These are phyloP conservation scores for Clusia tigrina DNA, from an alignment of 2,888 invertebrate genomes.

Conservation along the genomic window DNA sequence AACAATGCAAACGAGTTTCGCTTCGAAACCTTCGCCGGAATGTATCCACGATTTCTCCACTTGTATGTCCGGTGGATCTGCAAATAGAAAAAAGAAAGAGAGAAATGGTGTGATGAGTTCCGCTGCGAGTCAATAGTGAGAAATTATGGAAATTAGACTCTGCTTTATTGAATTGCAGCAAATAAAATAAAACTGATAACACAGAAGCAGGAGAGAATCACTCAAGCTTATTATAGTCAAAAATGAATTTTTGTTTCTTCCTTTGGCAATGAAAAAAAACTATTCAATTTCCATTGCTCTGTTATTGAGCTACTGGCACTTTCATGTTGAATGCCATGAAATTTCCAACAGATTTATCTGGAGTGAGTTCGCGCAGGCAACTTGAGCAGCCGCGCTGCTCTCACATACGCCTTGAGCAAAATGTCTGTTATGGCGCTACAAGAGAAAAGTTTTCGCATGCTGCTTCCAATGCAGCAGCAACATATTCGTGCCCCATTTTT, in stretches of 20 bases:
- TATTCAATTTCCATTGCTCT: slow-evolving; percentile 2
- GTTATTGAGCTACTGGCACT: slow-evolving; percentile 1
- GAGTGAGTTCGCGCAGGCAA: no score
- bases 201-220: slow-evolving; percentile 12
- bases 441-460: no score
- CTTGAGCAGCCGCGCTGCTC: no score
- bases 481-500: no score
- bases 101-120: slow-evolving; percentile 20
- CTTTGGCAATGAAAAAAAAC: slow-evolving; percentile 33
- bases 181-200: not conserved
- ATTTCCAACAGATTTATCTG: slow-evolving; percentile 28
- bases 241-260: slow-evolving; percentile 42
- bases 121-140: no score
- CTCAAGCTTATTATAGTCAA: slow-evolving; percentile 38
- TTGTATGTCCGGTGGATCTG: slow-evolving; percentile 76
- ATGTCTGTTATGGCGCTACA: no score
- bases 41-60: slow-evolving; percentile 77
- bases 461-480: not conserved
- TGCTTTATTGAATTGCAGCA: not conserved
- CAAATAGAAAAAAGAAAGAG: slow-evolving; percentile 38
- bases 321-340: slow-evolving; percentile 18
- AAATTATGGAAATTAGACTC: slow-evolving; percentile 10
- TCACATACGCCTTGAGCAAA: no score
- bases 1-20: slow-evolving; percentile 74
- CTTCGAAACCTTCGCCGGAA: slow-evolving; percentile 74